Evolutionary conservation across 1,140 invertebrate species (phyloP), one percentile per base, ranked within the genome.

Genomic region (Diprion similis): DNA sequence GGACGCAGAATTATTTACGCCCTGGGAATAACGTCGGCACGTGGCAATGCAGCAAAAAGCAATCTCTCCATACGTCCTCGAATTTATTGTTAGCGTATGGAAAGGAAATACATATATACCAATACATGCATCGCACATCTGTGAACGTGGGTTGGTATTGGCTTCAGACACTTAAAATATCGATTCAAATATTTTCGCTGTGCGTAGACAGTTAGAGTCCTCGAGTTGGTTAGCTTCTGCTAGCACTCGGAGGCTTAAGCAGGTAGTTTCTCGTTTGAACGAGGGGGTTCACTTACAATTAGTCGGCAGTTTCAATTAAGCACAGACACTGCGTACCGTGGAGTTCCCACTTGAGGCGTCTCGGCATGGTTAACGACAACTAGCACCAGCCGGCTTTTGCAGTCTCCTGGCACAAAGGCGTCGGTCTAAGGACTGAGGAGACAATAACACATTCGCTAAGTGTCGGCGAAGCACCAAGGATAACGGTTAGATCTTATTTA

Each of bases 361-460:
- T 59, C 9, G 9, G 51, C 51, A 59, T 59, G 51, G 51, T 59
- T 59, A 59, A 59, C 51, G 51, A 59, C 51, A 59, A 17, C 51
- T 9, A 15, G 51, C 2, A 37, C 24, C 24, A 59, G 11, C 11
- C 9, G 51, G 51, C 51, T 59, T 59, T 17, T 59, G 51, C 51
- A 59, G 51, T 15, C n/a, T 9, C 51, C 9, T 8, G 11, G 51
- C 51, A 6, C 24, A 37, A 37, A 37, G 24, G 24, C 24, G 24
- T 37, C 4, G 51, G 51, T 15, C 0, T 17, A 9, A 59, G 51
- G 51, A 59, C 11, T 59, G 51, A 17, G 51, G 9, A 59, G 51
- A 59, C 51, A 59, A 59, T 59, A 59, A 59, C n/a, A 59, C 51
- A 59, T 59, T 59, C 51, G 51, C 51, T 2, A n/a, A 59, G 51